Evolutionary conservation across 2,888 invertebrate genomes (phyloP), one percentile per base, ranked within the genome.

Genomic region (Crioceris asparagi): DNA sequence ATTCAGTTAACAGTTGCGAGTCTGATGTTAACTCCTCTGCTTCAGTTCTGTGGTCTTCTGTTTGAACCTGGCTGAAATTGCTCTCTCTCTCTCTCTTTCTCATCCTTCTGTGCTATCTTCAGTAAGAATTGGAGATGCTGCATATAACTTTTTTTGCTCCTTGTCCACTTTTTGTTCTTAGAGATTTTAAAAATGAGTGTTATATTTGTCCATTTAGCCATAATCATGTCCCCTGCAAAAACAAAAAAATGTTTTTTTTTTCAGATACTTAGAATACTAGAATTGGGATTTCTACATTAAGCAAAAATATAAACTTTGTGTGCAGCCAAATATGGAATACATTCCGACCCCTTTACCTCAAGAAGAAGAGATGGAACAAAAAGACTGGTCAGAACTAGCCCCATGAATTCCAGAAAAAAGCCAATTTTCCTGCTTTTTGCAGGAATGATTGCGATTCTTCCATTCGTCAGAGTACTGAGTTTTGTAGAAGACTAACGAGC

Each of bases 371-470:
- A 21, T 21, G 21, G 10, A 6, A 10, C 6, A 21, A 21, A 10
- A 21, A 21, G 21, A 21, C 10, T 21, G 21, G 21, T 7, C 21
- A 21, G 7, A 7, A 10, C 7, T 21, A 6, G 21, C 21, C n/a
- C 31, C 38, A 36, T 35, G 36, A 44, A 42, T 50, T 49, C 36
- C 30, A 47, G 36, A 32, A 30, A 12, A 41, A 37, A 36, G 38
- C 41, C 12, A 23, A 46, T 42, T 48, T 44, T 46, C 40, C 41
- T 16, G 34, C 18, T 35, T 48, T 44, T 27, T 33, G 43, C 14
- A 44, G 44, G 18, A 47, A 49, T 19, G 41, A 47, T 34, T 47
- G 46, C 18, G 44, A 49, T 37, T 47, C 40, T n/a, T 42, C 47
- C 12, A 38, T 49, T 38, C 26, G 47, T 17, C 41, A 49, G 39